Conservation (phyloP, 2,797 vertebrate genomes). For the Rhinella marina region DNA sequence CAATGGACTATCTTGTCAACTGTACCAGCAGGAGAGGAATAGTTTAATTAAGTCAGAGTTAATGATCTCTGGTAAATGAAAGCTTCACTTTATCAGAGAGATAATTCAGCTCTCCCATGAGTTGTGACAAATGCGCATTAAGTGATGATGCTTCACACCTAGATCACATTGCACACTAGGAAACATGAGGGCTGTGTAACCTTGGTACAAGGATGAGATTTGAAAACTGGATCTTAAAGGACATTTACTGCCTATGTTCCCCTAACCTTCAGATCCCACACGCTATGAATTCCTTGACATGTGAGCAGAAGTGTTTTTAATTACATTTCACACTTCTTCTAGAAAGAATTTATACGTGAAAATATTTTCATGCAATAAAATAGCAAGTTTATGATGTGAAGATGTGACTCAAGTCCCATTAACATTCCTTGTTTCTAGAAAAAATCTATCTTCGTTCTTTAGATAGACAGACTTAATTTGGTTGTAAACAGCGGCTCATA, state of each 20-base stretch:
- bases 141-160: not conserved
- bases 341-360: slow-evolving; percentile 3
- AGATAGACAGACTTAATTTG: not conserved
- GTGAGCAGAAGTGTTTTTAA: slow-evolving; percentile 31
- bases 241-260: not conserved
- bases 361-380: not conserved
- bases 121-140: not conserved
- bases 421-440: not conserved
- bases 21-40: slow-evolving; percentile 57
- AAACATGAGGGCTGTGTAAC: not conserved
- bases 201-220: not conserved
- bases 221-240: slow-evolving; percentile 12
- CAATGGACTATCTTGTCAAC: slow-evolving; percentile 62
- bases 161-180: not conserved
- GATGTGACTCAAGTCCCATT: not conserved
- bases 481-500: not conserved
- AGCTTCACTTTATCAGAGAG: slow-evolving; percentile 64
- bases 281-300: slow-evolving; percentile 23
- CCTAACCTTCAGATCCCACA: slow-evolving; percentile 6
- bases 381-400: not conserved
- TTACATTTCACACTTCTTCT: slow-evolving; percentile 14
- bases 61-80: slow-evolving; percentile 65
- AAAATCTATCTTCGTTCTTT: not conserved
- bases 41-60: slow-evolving; percentile 71
- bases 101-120: slow-evolving; percentile 7